Base-by-base conservation (phyloP, 2,113 vertebrate genomes). In the Piprites chloris region DNA sequence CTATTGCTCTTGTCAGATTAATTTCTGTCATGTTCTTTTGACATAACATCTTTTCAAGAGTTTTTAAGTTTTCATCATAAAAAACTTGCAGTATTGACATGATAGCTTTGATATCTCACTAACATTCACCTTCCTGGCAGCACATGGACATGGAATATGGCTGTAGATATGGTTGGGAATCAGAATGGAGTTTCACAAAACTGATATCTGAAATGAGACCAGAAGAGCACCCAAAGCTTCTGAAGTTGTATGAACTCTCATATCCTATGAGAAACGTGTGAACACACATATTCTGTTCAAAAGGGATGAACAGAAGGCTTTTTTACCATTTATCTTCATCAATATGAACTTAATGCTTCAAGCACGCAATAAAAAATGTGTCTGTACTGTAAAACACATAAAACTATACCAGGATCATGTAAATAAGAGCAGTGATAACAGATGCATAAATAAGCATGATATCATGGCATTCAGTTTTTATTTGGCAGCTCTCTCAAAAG, bases 341-440 rank as follows among this genome's bases (percentile, higher is more conserved):
- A 83, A 17, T 92, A 84, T 71, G 94, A 96, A 96, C 68, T 90
- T 90, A 90, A 79, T 77, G 50, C 33, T 86, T 96, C 79, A 84
- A 66, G 77, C 3, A 0, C 55, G 72, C 30, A 77, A 74, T 93
- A 77, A 95, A 94, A 94, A 93, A 90, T 81, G 72, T 62, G 65
- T 74, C 72, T 90, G 86, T 47, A 46, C 42, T 80, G 50, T 62
- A 89, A 86, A 95, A 71, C 46, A 79, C 56, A 49, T n/a, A 77
- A 67, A 92, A 93, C 63, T 12, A 80, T 71, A 63, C 50, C 30
- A 84, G 68, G 72, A 93, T 84, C 79, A 52, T 84, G 72, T 94
- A 93, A 96, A 95, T 95, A 97, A 88, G 92, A 92, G 68, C 68
- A 84, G 85, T 59, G 86, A 84, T 69, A 96, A 90, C 79, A 95